Evolutionary conservation across 1,140 invertebrate genomes (phyloP), one percentile per base, ranked within the genome.

Genomic region (Sycobia sp.): DNA sequence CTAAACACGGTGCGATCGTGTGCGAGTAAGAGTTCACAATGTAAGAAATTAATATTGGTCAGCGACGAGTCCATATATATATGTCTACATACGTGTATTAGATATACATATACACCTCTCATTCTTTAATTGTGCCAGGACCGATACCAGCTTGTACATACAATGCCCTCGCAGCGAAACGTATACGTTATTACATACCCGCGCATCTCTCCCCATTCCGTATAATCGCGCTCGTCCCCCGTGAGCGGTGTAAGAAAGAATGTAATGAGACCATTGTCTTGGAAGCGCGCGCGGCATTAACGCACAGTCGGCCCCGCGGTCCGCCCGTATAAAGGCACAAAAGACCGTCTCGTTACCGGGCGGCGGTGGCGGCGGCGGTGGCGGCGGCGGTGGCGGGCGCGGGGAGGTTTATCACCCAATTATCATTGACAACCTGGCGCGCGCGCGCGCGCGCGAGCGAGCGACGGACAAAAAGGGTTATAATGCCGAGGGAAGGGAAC

Each of bases 231-330:
- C 13, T 2, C 14, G n/a, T 36, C 3, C 23, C 22, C n/a, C 13
- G 14, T 3, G n/a, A 4, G 14, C 4, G n/a, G 49, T 55, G 50
- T 41, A 65, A 65, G 55, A 65, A 65, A 65, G 39, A 59, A 65
- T 69, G 69, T 73, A 73, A 73, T 70, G 68, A 73, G 69, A 70
- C 69, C 62, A 71, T 73, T 70, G 69, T 73, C n/a, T 59, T 2
- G n/a, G 41, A 4, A 3, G n/a, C 16, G 41, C n/a, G 41, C 18
- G 29, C 29, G 29, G 29, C 29, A 11, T 11, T n/a, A n/a, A 18
- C n/a, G n/a, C 41, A 43, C 16, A 34, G n/a, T n/a, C n/a, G n/a
- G n/a, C n/a, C n/a, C n/a, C n/a, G n/a, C 38, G 39, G 23, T 14
- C 7, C 1, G 41, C 23, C 13, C 2, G 23, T 34, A 47, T 23